phyloP scores from a whole-genome alignment of 2,888 invertebrate genomes.

The Limnephilus auricula region DNA sequence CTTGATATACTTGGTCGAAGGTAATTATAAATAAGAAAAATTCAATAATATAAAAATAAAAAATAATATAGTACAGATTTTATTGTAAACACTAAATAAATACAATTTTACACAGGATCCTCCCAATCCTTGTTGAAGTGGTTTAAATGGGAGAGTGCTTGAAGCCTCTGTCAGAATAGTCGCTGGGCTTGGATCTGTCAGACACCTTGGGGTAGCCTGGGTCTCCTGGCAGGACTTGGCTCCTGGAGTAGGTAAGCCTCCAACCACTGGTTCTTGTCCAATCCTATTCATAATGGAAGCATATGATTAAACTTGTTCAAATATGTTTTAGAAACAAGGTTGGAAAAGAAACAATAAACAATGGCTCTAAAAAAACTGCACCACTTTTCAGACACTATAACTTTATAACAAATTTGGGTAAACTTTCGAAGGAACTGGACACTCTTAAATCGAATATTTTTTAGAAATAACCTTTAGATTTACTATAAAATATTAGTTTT shows the following conservation, averaged over 20 bases:
- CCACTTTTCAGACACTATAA: no score
- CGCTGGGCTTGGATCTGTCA: conserved; percentile 77
- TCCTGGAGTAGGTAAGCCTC: conserved; percentile 79
- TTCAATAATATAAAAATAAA: conserved; percentile 1
- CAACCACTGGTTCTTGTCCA: conserved; percentile 89
- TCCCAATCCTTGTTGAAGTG: not conserved
- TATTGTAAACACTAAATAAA: conserved; percentile 27
- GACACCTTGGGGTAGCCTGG: conserved; percentile 82
- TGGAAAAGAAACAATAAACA: not conserved
- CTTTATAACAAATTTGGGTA: not conserved
- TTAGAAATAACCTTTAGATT: no score
- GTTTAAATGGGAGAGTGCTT: conserved; percentile 79
- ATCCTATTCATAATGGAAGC: conserved; percentile 75
- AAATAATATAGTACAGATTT: conserved; percentile 33
- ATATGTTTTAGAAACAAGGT: not conserved
- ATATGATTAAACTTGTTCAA: not conserved
- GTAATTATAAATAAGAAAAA: not conserved
- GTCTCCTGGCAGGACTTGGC: conserved; percentile 82
- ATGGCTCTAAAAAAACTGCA: not conserved
- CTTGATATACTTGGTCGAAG: no score
- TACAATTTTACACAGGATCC: not conserved
- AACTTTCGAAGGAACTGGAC: no score
- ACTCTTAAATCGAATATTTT: no score
- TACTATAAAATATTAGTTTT: no score
- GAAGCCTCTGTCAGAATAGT: conserved; percentile 87